phyloP scores from a whole-genome alignment of 2,797 vertebrate species.

The Chromobotia macracanthus region DNA sequence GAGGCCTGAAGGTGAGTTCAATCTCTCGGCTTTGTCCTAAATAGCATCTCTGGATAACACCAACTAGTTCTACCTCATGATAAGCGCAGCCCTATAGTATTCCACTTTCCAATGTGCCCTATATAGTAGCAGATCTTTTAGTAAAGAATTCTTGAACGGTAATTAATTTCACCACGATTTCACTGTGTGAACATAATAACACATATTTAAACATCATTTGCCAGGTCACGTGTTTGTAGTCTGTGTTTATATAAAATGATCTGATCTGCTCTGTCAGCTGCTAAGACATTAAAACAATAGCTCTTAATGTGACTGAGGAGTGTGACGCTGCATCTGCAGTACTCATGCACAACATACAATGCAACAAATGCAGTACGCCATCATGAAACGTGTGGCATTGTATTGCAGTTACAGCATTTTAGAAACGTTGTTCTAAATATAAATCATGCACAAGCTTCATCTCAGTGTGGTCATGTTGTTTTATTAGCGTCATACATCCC shows the following conservation, averaged over 20 bases:
- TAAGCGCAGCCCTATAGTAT: background rate
- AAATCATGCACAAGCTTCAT: no score
- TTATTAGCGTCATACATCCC: no score
- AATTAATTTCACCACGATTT: background rate
- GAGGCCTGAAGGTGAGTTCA: background rate
- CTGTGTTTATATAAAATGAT: background rate
- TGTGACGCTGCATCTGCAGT: background rate
- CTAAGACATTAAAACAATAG: background rate
- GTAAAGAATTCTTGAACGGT: background rate
- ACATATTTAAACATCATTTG: background rate
- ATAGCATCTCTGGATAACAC: conserved; percentile 5
- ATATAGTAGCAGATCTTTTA: conserved; percentile 7
- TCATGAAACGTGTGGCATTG: no score
- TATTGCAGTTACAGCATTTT: no score
- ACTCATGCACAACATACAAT: background rate
- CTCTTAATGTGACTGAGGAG: no score
- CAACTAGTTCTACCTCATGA: background rate
- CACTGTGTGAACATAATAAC: background rate
- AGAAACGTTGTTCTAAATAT: no score
- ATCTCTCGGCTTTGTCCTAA: conserved; percentile 24
- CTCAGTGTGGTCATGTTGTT: no score
- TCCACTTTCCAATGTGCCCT: conserved; percentile 20
- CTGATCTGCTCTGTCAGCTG: background rate
- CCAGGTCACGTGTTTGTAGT: background rate
- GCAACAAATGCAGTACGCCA: background rate